Percentiles rank a stretch among this genome's conserved stretches.
Conservation (phyloP, 1,140 invertebrate genomes). For the Aphelinus atriplicis region DNA sequence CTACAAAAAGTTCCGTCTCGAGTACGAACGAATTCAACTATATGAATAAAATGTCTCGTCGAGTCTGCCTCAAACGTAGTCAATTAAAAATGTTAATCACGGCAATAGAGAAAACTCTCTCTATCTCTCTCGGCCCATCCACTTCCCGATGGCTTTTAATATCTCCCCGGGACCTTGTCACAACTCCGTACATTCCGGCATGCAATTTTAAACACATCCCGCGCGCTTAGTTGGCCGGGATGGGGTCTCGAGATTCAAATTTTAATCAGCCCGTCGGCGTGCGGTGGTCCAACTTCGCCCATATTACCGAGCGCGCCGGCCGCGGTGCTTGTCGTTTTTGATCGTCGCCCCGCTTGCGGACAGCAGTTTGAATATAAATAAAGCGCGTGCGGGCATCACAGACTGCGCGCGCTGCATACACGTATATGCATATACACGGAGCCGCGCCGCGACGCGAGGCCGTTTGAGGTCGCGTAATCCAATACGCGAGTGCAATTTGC, state of each 20-base stretch:
- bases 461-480: slow-evolving; percentile 18
- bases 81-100: too few species aligned
- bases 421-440: too few species aligned
- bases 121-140: too few species aligned
- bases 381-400: not conserved
- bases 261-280: slow-evolving; percentile 10
- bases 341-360: not conserved
- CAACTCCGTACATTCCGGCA: too few species aligned
- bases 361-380: slow-evolving; percentile 22
- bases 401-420: too few species aligned
- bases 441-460: not conserved
- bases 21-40: too few species aligned
- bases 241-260: slow-evolving; percentile 6
- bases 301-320: slow-evolving; percentile 8
- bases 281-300: not conserved
- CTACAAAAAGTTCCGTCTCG: too few species aligned
- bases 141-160: too few species aligned
- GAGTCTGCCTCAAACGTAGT: too few species aligned
- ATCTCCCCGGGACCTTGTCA: too few species aligned
- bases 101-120: too few species aligned
- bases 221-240: not conserved
- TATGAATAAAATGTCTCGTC: too few species aligned
- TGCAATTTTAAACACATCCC: not conserved
- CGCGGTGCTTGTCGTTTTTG: slow-evolving; percentile 3
- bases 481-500: slow-evolving; percentile 29